Evolutionary conservation across 1,140 invertebrate species (phyloP), one percentile per base, ranked within the genome.

Genomic region (Drosophila watanabei): DNA sequence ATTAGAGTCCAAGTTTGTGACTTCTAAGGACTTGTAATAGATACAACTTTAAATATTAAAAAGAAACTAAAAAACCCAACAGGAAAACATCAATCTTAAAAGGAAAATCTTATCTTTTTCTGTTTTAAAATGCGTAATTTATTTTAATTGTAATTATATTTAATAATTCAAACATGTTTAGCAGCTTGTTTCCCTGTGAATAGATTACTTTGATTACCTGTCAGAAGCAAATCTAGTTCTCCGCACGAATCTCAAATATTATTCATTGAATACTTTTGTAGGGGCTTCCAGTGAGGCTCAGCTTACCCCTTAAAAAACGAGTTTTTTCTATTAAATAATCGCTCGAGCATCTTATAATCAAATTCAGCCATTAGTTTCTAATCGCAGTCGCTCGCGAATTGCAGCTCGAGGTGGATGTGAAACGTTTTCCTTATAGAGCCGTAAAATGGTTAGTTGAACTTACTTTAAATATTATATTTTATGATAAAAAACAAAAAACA

Each of bases 361-460:
- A 51, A 51, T 33, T 1, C 6, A 39, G 3, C 1, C 14, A 9
- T 24, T 14, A 20, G 28, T 37, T 20, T n/a, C 35, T 10, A 11
- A 13, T 43, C 13, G 9, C 62, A 64, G 51, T 64, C 30, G 51
- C n/a, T 18, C 13, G 30, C n/a, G 51, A 33, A 16, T 20, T 35
- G 28, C 20, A 39, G 37, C 16, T 16, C 16, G 10, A 20, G 18
- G 20, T 35, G 30, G 28, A 43, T 43, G 37, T 35, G 28, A 18
- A 63, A 43, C 30, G 24, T 8, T 54, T 64, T 13, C 8, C n/a
- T 11, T 37, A 0, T 7, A 46, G 9, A 28, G 6, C n/a, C 5
- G 2, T 6, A 2, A 46, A 60, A 66, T 66, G 64, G 64, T 66
- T 48, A 30, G 54, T 60, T 28, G 8, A 16, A 4, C 14, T 14